These are phyloP conservation scores for Eupithecia subumbrata DNA, from an alignment of 2,888 invertebrate genomes.

Conservation along the genomic window DNA sequence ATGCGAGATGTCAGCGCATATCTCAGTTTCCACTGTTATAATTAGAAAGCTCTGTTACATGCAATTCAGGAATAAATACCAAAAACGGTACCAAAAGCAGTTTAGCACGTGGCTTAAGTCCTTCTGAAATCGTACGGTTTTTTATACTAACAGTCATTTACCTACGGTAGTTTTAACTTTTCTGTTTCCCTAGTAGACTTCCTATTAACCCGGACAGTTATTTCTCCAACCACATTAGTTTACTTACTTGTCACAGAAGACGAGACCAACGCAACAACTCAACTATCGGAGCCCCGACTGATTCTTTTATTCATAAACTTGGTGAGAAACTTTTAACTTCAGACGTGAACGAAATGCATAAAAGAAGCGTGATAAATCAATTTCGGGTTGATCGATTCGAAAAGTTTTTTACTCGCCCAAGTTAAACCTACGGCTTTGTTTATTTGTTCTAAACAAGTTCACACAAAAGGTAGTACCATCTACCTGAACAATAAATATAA, in stretches of 20 bases:
- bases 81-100: no score
- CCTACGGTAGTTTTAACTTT: not conserved
- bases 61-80: no score
- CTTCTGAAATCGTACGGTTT: no score
- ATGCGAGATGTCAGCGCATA: no score
- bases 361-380: constrained; percentile 61
- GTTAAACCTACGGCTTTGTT: not conserved
- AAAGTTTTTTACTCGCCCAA: constrained; percentile 28
- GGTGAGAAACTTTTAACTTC: constrained; percentile 49
- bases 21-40: no score
- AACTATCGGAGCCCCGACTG: constrained; percentile 44
- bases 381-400: constrained; percentile 46
- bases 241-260: not conserved
- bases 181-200: not conserved
- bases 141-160: no score
- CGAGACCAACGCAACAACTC: constrained; percentile 9
- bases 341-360: constrained; percentile 48
- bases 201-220: not conserved
- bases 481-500: not conserved
- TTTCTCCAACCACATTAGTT: not conserved
- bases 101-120: no score
- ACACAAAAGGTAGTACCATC: not conserved
- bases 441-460: not conserved
- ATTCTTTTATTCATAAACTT: constrained; percentile 58
- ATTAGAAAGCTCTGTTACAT: no score